Percentiles rank a stretch among this genome's conserved stretches.
These are phyloP conservation scores for Apamea monoglypha DNA, from an alignment of 2,888 invertebrate species.

Conservation along the genomic window DNA sequence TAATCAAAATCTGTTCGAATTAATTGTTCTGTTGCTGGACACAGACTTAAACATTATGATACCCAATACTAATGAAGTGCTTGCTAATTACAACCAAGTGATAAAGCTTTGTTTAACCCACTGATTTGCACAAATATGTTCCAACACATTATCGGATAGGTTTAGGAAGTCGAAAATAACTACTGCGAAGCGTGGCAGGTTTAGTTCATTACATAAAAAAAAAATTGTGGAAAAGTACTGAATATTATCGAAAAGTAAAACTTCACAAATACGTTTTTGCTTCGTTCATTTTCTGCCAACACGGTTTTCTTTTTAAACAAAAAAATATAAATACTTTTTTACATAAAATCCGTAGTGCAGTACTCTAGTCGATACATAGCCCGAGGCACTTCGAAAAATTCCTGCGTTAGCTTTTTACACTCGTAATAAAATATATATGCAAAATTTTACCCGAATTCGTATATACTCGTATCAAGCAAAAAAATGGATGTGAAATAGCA, in stretches of 20 bases:
- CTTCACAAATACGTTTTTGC: neutral
- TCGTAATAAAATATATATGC: conserved; percentile 33
- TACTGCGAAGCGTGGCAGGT: neutral
- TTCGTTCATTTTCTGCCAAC: neutral
- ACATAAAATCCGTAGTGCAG: conserved; percentile 9
- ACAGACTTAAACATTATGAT: neutral
- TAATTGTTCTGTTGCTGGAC: too few relatives aligned
- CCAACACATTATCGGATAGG: neutral
- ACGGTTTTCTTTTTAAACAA: neutral
- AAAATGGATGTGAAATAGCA: conserved; percentile 16
- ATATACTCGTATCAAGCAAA: neutral
- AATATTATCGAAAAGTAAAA: neutral
- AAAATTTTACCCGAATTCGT: conserved; percentile 8
- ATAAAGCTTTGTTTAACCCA: neutral
- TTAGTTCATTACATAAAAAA: neutral
- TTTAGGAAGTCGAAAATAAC: neutral
- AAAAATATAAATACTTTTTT: conserved; percentile 15
- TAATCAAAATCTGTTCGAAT: neutral
- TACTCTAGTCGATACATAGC: conserved; percentile 29
- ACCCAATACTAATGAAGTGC: neutral
- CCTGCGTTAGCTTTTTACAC: conserved; percentile 29
- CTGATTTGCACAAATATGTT: neutral
- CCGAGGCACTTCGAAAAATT: conserved; percentile 25
- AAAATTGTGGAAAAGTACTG: neutral
- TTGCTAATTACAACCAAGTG: neutral